Evolutionary conservation across 2,113 vertebrate species (phyloP).

Genomic region (Mastomys natalensis): DNA sequence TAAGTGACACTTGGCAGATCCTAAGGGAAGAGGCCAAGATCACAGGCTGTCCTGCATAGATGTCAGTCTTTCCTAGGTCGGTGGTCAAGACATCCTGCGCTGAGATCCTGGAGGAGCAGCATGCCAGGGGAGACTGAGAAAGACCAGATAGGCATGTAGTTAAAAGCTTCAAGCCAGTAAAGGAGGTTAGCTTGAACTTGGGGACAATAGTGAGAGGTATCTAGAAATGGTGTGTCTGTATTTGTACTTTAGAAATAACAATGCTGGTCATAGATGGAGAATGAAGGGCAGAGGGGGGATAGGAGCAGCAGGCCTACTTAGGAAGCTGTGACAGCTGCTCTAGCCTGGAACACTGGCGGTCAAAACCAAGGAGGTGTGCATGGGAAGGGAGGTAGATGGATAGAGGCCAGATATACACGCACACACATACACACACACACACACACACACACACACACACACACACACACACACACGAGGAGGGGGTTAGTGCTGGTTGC

Average conservation of each 20-base stretch:
- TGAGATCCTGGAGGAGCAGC: too few species aligned
- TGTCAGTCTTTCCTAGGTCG: background rate
- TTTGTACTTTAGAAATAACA: background rate
- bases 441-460: background rate
- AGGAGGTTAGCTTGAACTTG: too few species aligned
- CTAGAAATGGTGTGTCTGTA: background rate
- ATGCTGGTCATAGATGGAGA: background rate
- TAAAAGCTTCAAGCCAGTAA: background rate
- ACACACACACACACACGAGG: background rate
- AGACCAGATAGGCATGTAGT: accelerated
- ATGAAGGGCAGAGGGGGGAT: background rate
- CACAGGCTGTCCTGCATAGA: background rate
- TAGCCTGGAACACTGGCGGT: background rate
- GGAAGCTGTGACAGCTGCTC: background rate
- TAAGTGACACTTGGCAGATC: background rate
- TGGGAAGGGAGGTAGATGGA: background rate
- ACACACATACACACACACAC: background rate
- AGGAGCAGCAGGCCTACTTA: background rate
- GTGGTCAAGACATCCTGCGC: background rate
- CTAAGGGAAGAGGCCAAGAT: background rate
- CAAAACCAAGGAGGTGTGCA: background rate
- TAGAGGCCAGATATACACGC: background rate
- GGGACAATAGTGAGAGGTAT: background rate
- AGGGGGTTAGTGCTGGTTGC: background rate
- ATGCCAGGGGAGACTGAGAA: accelerated